Percentiles rank a stretch among this genome's conserved stretches.
phyloP scores from a whole-genome alignment of 2,888 invertebrate genomes.

The Liposcelis brunnea region DNA sequence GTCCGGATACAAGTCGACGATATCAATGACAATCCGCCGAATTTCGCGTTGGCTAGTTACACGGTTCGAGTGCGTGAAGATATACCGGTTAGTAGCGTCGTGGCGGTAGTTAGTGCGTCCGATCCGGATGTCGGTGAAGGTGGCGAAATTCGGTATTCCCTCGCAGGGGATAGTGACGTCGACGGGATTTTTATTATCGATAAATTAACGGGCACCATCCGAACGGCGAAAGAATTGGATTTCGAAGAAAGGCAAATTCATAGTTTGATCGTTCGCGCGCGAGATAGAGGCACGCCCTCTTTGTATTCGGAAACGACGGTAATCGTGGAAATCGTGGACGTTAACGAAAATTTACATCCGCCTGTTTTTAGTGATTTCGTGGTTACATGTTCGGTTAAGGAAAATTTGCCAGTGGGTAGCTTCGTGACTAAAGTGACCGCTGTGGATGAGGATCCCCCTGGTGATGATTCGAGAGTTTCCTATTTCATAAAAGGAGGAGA shows the following conservation, averaged over 20 bases:
- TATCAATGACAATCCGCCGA: constrained; percentile 77
- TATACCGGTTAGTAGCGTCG: constrained; percentile 70
- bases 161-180: constrained; percentile 29
- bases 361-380: constrained; percentile 73
- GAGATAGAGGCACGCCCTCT: constrained; percentile 69
- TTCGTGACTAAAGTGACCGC: constrained; percentile 63
- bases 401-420: constrained; percentile 63
- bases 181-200: constrained; percentile 64
- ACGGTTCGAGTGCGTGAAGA: constrained; percentile 76
- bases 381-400: constrained; percentile 51
- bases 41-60: constrained; percentile 58
- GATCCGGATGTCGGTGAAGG: constrained; percentile 76
- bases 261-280: constrained; percentile 68
- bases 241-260: constrained; percentile 82
- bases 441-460: constrained; percentile 60
- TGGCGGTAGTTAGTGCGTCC: constrained; percentile 63
- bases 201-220: constrained; percentile 64
- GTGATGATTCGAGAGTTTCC: constrained; percentile 61
- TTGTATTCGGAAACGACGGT: constrained; percentile 64
- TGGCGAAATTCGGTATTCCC: constrained; percentile 63
- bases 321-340: constrained; percentile 76
- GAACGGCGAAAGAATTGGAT: constrained; percentile 61
- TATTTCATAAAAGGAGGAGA: constrained; percentile 79
- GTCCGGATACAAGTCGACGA: constrained; percentile 72
- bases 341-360: constrained; percentile 78